Evolutionary conservation across 2,888 invertebrate species (phyloP).

Genomic region (Mamestra brassicae): DNA sequence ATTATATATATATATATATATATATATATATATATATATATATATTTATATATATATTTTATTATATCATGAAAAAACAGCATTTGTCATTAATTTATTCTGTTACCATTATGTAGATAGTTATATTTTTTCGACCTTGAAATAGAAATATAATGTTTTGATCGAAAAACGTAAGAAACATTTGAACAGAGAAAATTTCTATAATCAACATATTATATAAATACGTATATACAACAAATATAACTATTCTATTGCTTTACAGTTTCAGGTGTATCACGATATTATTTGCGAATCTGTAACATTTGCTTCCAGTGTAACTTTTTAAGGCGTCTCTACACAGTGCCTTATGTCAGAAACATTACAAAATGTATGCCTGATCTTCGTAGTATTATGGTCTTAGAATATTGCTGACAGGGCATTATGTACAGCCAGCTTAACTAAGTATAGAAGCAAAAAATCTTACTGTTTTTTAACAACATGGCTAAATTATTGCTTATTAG

Average conservation of each 20-base stretch:
- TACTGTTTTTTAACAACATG: conserved; percentile 52
- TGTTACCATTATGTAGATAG: too few relatives aligned
- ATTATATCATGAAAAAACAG: too few relatives aligned
- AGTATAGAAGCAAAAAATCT: conserved; percentile 32
- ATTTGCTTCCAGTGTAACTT: conserved; percentile 34
- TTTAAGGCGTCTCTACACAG: not conserved
- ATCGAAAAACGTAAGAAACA: conserved; percentile 32
- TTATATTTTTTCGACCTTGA: not conserved
- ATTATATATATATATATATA: not conserved
- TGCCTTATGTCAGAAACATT: not conserved
- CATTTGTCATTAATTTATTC: too few relatives aligned
- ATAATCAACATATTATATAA: conserved; percentile 47
- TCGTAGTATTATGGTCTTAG: not conserved
- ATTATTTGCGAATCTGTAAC: conserved; percentile 43
- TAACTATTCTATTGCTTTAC: conserved; percentile 77
- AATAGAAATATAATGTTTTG: conserved; percentile 1
- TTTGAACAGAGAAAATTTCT: conserved; percentile 34
- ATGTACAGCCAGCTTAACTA: not conserved
- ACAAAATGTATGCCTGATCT: not conserved
- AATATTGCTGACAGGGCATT: not conserved
- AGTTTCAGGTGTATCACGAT: conserved; percentile 69
- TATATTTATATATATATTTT: not conserved
- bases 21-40: not conserved
- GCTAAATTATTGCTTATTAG: conserved; percentile 60
- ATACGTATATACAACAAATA: conserved; percentile 64